phyloP scores from a whole-genome alignment of 2,888 invertebrate species.

The Melanotus villosus region DNA sequence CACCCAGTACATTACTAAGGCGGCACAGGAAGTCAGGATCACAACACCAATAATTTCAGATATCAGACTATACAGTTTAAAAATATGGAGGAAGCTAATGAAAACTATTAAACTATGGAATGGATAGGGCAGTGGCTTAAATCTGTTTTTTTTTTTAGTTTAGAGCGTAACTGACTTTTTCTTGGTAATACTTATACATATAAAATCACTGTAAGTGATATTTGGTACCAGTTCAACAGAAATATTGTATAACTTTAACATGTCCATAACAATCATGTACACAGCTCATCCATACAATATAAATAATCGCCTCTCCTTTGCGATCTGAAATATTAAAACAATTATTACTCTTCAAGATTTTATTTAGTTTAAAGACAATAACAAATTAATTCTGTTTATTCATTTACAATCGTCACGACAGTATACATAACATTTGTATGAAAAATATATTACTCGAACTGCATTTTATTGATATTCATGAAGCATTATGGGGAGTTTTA shows the following conservation, averaged over 20 bases:
- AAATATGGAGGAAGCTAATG: slow-evolving; percentile 46
- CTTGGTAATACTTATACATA: slow-evolving; percentile 45
- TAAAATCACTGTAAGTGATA: slow-evolving; percentile 43
- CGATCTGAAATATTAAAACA: slow-evolving; percentile 26
- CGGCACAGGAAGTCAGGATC: slow-evolving; percentile 51
- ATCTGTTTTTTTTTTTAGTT: slow-evolving; percentile 32
- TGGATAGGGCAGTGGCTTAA: slow-evolving; percentile 59
- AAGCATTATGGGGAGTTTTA: too few species aligned
- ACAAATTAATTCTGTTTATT: too few species aligned
- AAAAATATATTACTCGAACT: too few species aligned
- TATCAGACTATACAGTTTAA: slow-evolving; percentile 42
- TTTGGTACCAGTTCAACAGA: slow-evolving; percentile 48
- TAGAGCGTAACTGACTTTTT: slow-evolving; percentile 39
- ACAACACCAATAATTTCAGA: slow-evolving; percentile 50
- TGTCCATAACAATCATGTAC: slow-evolving; percentile 45
- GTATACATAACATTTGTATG: too few species aligned
- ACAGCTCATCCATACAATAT: slow-evolving; percentile 44
- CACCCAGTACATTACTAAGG: slow-evolving; percentile 30
- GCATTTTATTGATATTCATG: too few species aligned
- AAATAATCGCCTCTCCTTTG: slow-evolving; percentile 36
- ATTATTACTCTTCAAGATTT: background rate
- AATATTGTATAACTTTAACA: slow-evolving; percentile 45
- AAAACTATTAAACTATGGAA: slow-evolving; percentile 57
- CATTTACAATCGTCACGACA: too few species aligned
- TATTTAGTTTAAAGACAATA: background rate